A percentile compares a stretch with the other conserved stretches of the same genome.
phyloP scores from a whole-genome alignment of 2,888 invertebrate species.

The Philhelius pedissequus region DNA sequence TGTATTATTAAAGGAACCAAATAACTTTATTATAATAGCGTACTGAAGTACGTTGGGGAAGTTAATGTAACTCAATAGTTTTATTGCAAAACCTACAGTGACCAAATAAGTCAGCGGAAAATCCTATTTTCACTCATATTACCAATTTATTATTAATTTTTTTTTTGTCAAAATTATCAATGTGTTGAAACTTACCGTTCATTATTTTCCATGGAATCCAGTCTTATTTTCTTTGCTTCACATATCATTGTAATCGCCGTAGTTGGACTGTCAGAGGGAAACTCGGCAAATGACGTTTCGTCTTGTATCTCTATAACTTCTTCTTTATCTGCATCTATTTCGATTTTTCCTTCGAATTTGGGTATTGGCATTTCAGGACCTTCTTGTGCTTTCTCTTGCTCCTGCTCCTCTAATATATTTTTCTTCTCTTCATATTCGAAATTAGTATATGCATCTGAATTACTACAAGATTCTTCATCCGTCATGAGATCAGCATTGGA shows the following conservation, averaged over 20 bases:
- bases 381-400: too few relatives aligned
- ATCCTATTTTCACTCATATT: too few relatives aligned
- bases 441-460: neutral
- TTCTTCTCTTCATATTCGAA: neutral
- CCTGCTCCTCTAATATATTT: neutral
- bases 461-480: neutral
- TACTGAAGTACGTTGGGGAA: too few relatives aligned
- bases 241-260: neutral
- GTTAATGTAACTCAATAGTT: too few relatives aligned
- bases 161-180: neutral
- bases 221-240: neutral
- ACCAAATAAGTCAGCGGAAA: too few relatives aligned
- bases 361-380: neutral
- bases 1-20: too few relatives aligned
- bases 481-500: neutral
- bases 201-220: neutral
- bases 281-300: neutral
- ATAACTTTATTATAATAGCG: too few relatives aligned
- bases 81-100: too few relatives aligned
- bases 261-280: neutral
- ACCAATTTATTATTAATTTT: too few relatives aligned
- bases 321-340: neutral
- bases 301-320: neutral
- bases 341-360: neutral
- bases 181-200: neutral